Percentiles rank a stretch among this genome's conserved stretches.
Evolutionary conservation across 2,113 vertebrate genomes (phyloP).

Genomic region (Arvicanthis niloticus): DNA sequence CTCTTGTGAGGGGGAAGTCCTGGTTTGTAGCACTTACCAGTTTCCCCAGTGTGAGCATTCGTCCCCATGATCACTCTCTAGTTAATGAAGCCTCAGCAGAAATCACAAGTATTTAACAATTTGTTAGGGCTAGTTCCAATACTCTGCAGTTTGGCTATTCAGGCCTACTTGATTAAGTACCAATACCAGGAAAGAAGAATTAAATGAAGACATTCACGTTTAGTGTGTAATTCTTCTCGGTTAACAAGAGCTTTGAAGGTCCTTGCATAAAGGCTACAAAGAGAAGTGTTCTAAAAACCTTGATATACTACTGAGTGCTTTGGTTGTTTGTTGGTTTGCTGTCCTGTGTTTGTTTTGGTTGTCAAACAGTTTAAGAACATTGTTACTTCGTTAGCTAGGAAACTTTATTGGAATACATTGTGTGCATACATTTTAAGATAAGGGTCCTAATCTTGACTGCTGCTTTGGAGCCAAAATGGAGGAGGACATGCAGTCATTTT

Average conservation of each 20-base stretch:
- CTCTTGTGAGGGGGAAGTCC: background rate
- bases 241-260: background rate
- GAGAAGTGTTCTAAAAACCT: background rate
- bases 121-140: background rate
- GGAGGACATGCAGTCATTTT: background rate
- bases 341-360: background rate
- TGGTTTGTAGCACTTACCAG: background rate
- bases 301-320: background rate
- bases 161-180: background rate
- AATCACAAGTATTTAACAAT: background rate
- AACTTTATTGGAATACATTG: background rate
- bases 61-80: background rate
- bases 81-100: background rate
- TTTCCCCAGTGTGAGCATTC: background rate
- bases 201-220: too few relatives aligned
- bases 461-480: slow-evolving; percentile 26
- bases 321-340: background rate
- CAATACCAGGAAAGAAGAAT: background rate
- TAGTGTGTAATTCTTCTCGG: background rate
- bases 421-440: background rate
- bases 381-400: background rate
- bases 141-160: background rate
- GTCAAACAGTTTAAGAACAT: background rate
- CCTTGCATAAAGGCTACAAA: background rate
- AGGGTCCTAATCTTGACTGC: background rate